Evolutionary conservation across 92 coral and sea anemone genomes (phyloP), one percentile per base, ranked within the genome.

Genomic region (Phenganax subtilis): DNA sequence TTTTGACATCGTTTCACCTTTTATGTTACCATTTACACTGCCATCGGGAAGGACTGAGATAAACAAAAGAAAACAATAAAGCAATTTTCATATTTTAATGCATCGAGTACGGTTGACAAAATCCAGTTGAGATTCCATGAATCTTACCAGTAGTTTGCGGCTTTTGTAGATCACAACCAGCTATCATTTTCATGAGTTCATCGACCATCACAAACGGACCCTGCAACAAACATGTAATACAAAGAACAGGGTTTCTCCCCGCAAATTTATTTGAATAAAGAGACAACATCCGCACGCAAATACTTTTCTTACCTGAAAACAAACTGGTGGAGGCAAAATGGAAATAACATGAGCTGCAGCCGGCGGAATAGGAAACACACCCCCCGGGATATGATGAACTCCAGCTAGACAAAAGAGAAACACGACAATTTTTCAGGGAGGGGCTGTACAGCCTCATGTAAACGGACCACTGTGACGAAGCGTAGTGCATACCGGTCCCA

Each of bases 171-270:
- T 84, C 71, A 53, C 92, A 83, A 75, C 92, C 96, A 54, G 90
- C 72, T 9, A 93, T 84, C 64, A 90, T 79, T 81, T 88, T 85
- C 12, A 96, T 80, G 16, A 96, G 88, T 65, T 96, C 99, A 58
- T 96, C 99, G 14, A 96, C 86, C 82, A 92, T 88, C 47, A 96
- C 99, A 81, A 96, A 96, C 31, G 99, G 99, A 3, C 99, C 99
- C 99, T 96, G 44, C 57, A 74, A 37, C 44, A 37, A 17, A 37
- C 25, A 37, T 37, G 47, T 5, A 37, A 37, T 5, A 37, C 47
- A 10, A 29, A 7, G 51, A 69, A 27, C 20, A 69, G 12, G 16
- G 1, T 11, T 11, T 3, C 30, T 28, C 44, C 10, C n/a, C 12
- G n/a, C 1, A 53, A 9, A 12, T 3, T 2, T 11, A 51, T 16